Base-by-base conservation (phyloP, 2,113 vertebrate genomes). In the Corythornis vintsioides region DNA sequence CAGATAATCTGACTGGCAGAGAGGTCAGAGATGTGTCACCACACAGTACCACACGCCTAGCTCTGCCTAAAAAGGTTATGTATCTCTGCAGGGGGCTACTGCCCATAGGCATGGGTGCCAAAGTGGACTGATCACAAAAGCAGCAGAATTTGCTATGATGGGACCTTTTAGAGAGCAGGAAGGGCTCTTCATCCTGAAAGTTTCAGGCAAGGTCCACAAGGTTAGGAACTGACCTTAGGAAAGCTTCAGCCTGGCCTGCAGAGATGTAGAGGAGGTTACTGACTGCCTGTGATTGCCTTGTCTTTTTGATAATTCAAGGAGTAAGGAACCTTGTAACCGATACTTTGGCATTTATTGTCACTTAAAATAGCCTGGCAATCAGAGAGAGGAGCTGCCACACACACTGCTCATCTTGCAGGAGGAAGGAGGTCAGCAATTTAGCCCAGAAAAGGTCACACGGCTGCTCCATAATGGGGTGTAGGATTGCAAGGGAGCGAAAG, bases 121-220 rank as follows among this genome's bases (percentile, higher is more conserved):
- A 4, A 5, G n/a, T 0, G 28, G 18, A 40, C 7, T 15, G 4
- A 19, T 4, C 74, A 35, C 19, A 19, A 19, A 11, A n/a, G 43
- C 25, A 26, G 22, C 11, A 13, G 56, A 3, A 15, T 22, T 22
- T 15, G 63, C 79, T 28, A 5, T 4, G 0, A 8, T 0, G 8
- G 35, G 11, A 25, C 28, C 33, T 2, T 2, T 35, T 2, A 1
- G 11, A 25, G 53, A 35, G 6, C 29, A 3, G 42, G 60, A 26
- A 13, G 35, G 20, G 22, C 2, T 40, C 42, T 61, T 35, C 48
- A 5, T 2, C 24, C 64, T 13, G 0, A 29, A 26, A 18, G 17
- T 11, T 13, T 1, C 50, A 28, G 61, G 25, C 0, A 4, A 38
- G 26, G 7, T 18, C 11, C 40, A 1, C 10, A 0, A 0, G 24